A percentile compares a stretch with the other conserved stretches of the same genome.
phyloP scores from a whole-genome alignment of 2,113 vertebrate species.

The Chitala chitala region DNA sequence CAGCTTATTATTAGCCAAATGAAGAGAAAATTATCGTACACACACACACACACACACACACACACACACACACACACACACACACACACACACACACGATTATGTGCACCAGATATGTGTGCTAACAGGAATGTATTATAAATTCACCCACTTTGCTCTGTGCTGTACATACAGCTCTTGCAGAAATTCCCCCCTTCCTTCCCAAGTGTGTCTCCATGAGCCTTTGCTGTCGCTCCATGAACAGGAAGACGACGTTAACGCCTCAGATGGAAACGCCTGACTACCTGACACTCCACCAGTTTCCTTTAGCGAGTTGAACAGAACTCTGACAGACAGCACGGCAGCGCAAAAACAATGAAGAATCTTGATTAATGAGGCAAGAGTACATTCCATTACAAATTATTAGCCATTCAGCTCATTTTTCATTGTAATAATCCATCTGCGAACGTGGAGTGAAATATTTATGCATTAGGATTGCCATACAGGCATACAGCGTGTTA shows the following conservation, averaged over 20 bases:
- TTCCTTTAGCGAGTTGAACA: neutral
- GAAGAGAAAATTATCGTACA: neutral
- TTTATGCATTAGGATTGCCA: neutral
- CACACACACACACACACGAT: neutral
- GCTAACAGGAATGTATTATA: too few species aligned
- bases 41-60: neutral
- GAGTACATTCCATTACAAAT: neutral
- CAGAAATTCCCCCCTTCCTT: too few species aligned
- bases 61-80: conserved; percentile 5
- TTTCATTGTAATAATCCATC: neutral
- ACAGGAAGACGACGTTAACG: too few species aligned
- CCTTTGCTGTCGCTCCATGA: too few species aligned
- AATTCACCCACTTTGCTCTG: too few species aligned
- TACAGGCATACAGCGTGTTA: neutral
- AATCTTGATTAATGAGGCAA: neutral
- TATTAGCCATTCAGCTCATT: neutral
- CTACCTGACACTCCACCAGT: too few species aligned
- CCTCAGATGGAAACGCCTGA: too few species aligned
- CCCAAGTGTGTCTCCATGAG: too few species aligned
- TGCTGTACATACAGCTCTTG: too few species aligned
- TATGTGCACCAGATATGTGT: neutral
- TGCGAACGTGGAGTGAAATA: neutral
- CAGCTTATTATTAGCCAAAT: neutral
- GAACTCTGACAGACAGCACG: neutral
- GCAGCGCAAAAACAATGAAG: too few species aligned